phyloP scores from a whole-genome alignment of 2,888 invertebrate genomes.

The Standfussiana lucernea region DNA sequence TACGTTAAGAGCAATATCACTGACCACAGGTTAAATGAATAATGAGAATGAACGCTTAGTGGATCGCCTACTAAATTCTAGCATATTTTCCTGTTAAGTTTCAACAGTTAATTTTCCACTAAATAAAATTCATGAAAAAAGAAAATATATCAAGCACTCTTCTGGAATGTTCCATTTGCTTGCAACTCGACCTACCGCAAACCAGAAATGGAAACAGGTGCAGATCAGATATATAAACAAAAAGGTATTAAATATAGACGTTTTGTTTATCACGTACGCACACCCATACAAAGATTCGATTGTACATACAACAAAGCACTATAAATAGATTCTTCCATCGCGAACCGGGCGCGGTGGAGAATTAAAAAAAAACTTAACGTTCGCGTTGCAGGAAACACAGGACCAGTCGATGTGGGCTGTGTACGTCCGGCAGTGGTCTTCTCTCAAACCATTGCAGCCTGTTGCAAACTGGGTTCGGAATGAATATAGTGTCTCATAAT shows the following conservation, averaged over 20 bases:
- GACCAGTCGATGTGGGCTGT: background rate
- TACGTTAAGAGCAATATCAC: background rate
- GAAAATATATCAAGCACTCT: background rate
- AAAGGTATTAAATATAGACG: background rate
- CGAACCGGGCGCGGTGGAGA: background rate
- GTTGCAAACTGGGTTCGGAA: background rate
- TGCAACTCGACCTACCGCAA: background rate
- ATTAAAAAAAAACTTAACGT: background rate
- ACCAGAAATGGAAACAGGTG: background rate
- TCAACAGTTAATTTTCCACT: background rate
- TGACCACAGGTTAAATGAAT: background rate
- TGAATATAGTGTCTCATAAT: background rate
- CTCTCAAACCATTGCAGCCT: background rate
- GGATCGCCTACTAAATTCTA: background rate
- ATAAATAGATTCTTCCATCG: background rate
- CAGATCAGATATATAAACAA: background rate
- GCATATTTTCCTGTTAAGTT: background rate
- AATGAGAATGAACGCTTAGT: background rate
- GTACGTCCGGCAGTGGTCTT: background rate
- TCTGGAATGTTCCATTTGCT: background rate
- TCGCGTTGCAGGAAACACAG: too few species aligned
- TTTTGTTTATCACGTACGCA: background rate
- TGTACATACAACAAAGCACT: background rate
- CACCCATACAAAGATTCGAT: background rate
- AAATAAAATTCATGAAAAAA: background rate